A percentile compares a stretch with the other conserved stretches of the same genome.
These are phyloP conservation scores for Odocoileus hemionus DNA, from an alignment of 2,113 vertebrate species.

Conservation along the genomic window DNA sequence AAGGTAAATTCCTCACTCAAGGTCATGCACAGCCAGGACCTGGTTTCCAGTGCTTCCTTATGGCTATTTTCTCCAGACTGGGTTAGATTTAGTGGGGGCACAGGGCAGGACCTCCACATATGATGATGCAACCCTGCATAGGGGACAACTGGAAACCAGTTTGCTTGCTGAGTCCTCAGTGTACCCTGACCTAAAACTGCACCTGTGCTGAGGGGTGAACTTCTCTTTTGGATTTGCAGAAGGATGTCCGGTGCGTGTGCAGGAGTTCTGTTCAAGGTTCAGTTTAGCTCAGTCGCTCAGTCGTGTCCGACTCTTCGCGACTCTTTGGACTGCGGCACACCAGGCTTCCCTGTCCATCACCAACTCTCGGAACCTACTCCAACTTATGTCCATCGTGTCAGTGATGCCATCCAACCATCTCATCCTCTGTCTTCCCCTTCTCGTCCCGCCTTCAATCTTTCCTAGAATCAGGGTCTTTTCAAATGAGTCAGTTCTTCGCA, in stretches of 20 bases:
- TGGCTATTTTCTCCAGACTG: background rate
- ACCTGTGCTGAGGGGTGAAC: background rate
- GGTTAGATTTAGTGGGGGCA: background rate
- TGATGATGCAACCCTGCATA: background rate
- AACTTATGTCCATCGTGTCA: background rate
- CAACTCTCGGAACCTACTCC: fast-evolving
- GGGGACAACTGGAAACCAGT: background rate
- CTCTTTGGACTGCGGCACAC: background rate
- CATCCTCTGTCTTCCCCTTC: background rate
- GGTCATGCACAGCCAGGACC: background rate
- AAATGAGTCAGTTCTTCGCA: background rate
- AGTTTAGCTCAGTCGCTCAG: background rate
- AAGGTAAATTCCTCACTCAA: background rate
- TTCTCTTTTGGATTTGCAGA: background rate
- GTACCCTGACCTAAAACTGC: background rate
- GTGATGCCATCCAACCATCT: background rate
- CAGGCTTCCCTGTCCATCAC: background rate
- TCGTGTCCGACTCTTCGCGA: background rate
- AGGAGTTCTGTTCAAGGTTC: background rate
- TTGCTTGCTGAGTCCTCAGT: background rate
- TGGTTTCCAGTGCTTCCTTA: background rate
- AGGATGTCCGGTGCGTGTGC: background rate
- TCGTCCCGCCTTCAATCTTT: background rate
- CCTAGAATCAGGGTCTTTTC: background rate
- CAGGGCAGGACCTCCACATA: background rate